Conservation (phyloP, 30 jellyfish, hydroid and myxozoan species). For the Pseudorhiza aurosa region DNA sequence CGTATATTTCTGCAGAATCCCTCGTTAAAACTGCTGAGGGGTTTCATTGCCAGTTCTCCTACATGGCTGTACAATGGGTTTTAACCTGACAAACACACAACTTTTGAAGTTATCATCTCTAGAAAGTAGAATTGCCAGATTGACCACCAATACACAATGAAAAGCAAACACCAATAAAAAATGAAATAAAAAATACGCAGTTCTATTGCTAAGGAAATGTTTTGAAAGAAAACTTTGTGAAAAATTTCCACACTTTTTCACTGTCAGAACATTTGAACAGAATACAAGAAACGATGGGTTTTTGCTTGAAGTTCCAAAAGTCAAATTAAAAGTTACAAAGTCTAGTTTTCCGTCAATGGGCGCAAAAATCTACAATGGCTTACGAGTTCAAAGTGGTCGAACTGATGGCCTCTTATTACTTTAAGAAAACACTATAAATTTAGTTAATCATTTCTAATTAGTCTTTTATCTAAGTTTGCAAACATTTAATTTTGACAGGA, state of each 20-base stretch:
- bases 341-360: conserved; percentile 45
- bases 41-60: background rate
- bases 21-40: background rate
- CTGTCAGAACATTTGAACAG: conserved; percentile 22
- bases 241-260: conserved; percentile 36
- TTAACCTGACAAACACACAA: no score
- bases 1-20: background rate
- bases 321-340: conserved; percentile 36
- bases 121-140: conserved; percentile 26
- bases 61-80: no score
- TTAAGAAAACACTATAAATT: background rate
- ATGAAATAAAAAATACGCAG: conserved; percentile 39
- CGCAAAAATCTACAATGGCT: conserved; percentile 21
- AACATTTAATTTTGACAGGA: no score
- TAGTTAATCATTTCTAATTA: no score
- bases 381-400: conserved; percentile 26
- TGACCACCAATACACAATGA: conserved; percentile 18
- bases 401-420: conserved; percentile 11
- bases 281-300: conserved; percentile 32
- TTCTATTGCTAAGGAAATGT: conserved; percentile 55
- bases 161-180: conserved; percentile 41
- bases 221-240: conserved; percentile 28
- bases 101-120: conserved; percentile 23
- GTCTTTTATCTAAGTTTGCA: no score
- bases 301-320: conserved; percentile 16